Base-by-base conservation (phyloP, 1,140 invertebrate genomes). In the Samia ricini region DNA sequence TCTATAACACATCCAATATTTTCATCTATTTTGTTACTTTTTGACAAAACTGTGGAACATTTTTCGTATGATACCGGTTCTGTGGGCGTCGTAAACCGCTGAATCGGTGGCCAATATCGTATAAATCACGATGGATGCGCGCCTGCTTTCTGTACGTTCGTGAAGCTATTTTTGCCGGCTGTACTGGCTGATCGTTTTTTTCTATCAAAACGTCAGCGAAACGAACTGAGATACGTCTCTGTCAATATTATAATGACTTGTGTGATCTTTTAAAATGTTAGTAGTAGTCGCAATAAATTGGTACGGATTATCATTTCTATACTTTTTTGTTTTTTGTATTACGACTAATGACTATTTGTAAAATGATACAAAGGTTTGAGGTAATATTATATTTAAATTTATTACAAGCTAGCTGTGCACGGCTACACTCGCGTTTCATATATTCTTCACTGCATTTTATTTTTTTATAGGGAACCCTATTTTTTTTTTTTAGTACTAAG, bases 61-160 rank as follows among this genome's bases (percentile, higher is more conserved):
- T 49, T 61, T 49, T 63, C 60, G 67, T 74, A 71, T 67, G 64
- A 66, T 64, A 36, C 42, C 42, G 48, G 49, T 57, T 58, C 8
- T 50, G 59, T 63, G 63, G 66, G 64, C 77, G 79, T 81, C 78
- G 79, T 84, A 84, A 86, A 80, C 76, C 72, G 68, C 71, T 64
- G 72, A 79, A 77, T 74, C 74, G 76, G 74, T 76, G 78, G 77
- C 77, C 78, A 77, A 79, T 85, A 83, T 76, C 74, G 74, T 64
- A 85, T 89, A 85, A 89, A 89, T 88, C 82, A 87, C 70, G 69
- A 77, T 68, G 74, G 77, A 74, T 74, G 74, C 74, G 81, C 78
- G 83, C 75, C 87, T 89, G 87, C 73, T 88, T 87, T 88, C 76
- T 89, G 84, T 89, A 85, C 66, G 77, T 89, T 76, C 70, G 73